Conservation (phyloP, 2,888 invertebrate genomes). For the Mechanitis mazaeus region DNA sequence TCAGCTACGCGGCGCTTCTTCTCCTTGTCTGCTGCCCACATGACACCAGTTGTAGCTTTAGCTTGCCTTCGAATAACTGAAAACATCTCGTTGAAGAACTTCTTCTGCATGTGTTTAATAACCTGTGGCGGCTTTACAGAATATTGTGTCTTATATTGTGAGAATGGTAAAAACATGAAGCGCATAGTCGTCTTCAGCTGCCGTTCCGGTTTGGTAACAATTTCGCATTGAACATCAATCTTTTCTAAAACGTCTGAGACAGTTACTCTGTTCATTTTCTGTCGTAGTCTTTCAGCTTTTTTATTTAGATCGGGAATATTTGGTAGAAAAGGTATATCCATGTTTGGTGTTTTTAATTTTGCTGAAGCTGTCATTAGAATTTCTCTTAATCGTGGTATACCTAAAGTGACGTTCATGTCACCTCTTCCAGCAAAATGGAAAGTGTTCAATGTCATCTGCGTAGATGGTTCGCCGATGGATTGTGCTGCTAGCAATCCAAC, state of each 20-base stretch:
- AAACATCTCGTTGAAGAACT: constrained; percentile 83
- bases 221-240: constrained; percentile 77
- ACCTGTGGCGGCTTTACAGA: constrained; percentile 82
- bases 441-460: constrained; percentile 99
- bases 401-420: constrained; percentile 99
- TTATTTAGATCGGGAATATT: constrained; percentile 61
- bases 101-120: constrained; percentile 83
- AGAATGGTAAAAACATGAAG: constrained; percentile 84
- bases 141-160: constrained; percentile 84
- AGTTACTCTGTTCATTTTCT: constrained; percentile 85
- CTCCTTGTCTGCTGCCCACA: constrained; percentile 71
- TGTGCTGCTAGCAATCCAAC: constrained; percentile 98
- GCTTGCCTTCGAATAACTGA: constrained; percentile 76
- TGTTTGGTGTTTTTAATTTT: constrained; percentile 96
- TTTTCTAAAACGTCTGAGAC: constrained; percentile 87
- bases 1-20: constrained; percentile 47
- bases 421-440: constrained; percentile 99
- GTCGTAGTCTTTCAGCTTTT: constrained; percentile 82
- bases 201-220: constrained; percentile 75
- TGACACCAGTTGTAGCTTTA: constrained; percentile 69
- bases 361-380: constrained; percentile 96
- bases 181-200: constrained; percentile 80
- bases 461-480: constrained; percentile 99
- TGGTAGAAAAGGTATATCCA: constrained; percentile 91
- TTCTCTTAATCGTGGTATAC: constrained; percentile 97